phyloP scores from a whole-genome alignment of 1,140 invertebrate species.

The Lasioglossum albipes region DNA sequence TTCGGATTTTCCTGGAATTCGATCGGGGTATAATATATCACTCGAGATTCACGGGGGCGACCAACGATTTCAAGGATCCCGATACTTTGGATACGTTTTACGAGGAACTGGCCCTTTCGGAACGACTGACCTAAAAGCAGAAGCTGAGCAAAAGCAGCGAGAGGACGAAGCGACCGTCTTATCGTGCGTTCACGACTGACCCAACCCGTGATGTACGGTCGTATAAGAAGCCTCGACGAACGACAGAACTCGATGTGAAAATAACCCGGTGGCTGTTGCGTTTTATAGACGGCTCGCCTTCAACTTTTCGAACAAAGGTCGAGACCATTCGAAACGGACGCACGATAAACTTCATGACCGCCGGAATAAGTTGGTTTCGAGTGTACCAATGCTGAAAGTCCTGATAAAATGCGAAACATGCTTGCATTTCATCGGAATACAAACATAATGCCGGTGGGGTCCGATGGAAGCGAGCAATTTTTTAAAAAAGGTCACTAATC shows the following conservation, averaged over 20 bases:
- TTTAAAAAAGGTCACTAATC: too few relatives aligned
- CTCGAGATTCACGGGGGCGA: conserved; percentile 39
- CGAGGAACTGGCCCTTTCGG: conserved; percentile 43
- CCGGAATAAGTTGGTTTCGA: too few relatives aligned
- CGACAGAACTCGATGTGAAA: conserved; percentile 7
- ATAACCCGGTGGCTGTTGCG: not conserved
- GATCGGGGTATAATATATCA: conserved; percentile 36
- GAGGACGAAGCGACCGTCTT: conserved; percentile 2
- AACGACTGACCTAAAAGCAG: conserved; percentile 41
- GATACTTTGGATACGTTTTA: conserved; percentile 26
- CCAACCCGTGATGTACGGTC: conserved; percentile 11
- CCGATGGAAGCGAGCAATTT: too few relatives aligned
- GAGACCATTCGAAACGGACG: not conserved
- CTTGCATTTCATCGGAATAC: too few relatives aligned
- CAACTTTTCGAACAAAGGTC: not conserved
- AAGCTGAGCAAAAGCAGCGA: not conserved
- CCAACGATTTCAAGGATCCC: conserved; percentile 18
- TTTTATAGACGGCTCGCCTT: not conserved
- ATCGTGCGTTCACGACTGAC: conserved; percentile 3
- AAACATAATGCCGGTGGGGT: too few relatives aligned
- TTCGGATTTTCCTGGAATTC: conserved; percentile 35
- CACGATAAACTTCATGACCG: not conserved
- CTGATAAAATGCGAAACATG: too few relatives aligned
- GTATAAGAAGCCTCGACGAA: conserved; percentile 19
- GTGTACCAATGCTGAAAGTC: too few relatives aligned